These are phyloP conservation scores for Anguilla rostrata DNA, from an alignment of 2,113 vertebrate genomes.

Conservation along the genomic window DNA sequence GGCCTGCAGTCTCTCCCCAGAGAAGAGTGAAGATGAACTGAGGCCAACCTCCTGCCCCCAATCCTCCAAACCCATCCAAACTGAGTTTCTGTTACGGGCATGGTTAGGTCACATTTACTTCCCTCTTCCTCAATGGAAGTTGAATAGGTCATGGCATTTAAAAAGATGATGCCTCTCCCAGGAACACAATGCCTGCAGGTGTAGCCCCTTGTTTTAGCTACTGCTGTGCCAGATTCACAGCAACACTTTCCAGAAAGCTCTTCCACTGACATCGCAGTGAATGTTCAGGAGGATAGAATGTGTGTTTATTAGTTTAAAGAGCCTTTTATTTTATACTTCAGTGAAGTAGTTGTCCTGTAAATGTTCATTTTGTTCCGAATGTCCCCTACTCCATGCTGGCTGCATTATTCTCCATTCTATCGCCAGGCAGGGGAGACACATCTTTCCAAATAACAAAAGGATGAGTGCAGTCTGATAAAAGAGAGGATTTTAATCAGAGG, in stretches of 20 bases:
- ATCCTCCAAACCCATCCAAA: background rate
- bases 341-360: background rate
- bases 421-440: conserved; percentile 7
- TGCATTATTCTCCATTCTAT: background rate
- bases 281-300: background rate
- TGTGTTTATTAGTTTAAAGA: no score
- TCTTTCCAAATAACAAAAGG: conserved; percentile 36
- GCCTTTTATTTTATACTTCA: background rate
- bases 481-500: conserved; percentile 47
- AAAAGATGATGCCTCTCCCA: conserved; percentile 3
- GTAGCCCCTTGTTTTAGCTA: background rate
- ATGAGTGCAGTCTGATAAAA: conserved; percentile 41
- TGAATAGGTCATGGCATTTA: conserved; percentile 37
- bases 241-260: background rate
- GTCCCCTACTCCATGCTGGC: background rate
- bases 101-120: conserved; percentile 33
- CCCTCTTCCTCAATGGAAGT: background rate
- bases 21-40: background rate
- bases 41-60: background rate
- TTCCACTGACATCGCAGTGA: background rate
- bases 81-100: background rate
- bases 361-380: background rate
- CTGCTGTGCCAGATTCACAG: background rate
- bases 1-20: background rate
- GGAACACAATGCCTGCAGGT: background rate